Evolutionary conservation across 2,888 invertebrate species (phyloP), one percentile per base, ranked within the genome.

Genomic region (Cantharis lateralis): DNA sequence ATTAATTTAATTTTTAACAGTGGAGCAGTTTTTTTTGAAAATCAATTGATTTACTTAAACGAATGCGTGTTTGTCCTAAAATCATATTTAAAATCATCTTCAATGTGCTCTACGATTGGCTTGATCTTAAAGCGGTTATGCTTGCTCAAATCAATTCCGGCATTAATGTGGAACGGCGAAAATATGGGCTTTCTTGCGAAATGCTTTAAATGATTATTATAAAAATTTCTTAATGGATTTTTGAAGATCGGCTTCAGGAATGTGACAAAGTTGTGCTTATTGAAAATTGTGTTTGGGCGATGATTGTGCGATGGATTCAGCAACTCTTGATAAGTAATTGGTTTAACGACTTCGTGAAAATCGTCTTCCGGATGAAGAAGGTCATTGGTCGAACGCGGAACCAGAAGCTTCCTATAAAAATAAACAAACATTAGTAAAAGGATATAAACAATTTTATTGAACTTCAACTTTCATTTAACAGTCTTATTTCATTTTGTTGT

Each of bases 21-120:
- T 13, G 13, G 13, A 32, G 4, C 26, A 10, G 32, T 3, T 28
- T 28, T 28, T 28, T 28, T 0, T 9, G 11, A 15, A 16, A 18
- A 15, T 16, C 3, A 5, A n/a, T 62, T 3, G 5, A 16, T 7
- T 64, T 18, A 20, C 5, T 20, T 20, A 20, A 16, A 20, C 64
- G 15, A 15, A 15, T 64, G 20, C 11, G 83, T 86, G 80, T 85
- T 86, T 68, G 87, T 87, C 80, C 87, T 84, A 81, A 87, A 87
- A 83, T 87, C 87, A 80, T 87, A 87, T 80, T 86, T 86, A 16
- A 87, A 78, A 81, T 87, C 87, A 73, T 82, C 86, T 72, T 86
- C 85, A 75, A 85, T 86, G 74, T 85, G 82, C 80, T 87, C 87
- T 10, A 81, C 85, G 80, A 87, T 86, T 81, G 87, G 87, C 83